Conservation (phyloP, 2,797 vertebrate species). For the Anas capensis region DNA sequence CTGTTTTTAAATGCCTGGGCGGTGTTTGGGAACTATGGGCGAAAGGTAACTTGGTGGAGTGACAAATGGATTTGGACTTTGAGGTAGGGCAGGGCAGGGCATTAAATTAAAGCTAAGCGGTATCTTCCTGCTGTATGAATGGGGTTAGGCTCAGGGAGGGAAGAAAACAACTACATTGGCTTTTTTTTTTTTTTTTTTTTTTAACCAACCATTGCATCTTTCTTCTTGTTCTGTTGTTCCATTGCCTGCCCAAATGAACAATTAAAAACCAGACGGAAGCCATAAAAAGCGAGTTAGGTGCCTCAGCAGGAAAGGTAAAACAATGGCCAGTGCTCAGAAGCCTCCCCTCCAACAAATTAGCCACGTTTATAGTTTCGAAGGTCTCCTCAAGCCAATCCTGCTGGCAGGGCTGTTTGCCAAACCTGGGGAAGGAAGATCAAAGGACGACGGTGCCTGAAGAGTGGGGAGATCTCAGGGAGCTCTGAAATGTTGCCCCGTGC, state of each 20-base stretch:
- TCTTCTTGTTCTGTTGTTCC: background rate
- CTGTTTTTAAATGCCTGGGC: constrained; percentile 37
- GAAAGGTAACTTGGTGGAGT: constrained; percentile 18
- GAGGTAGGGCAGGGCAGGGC: constrained; percentile 29
- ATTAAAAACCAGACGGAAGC: background rate
- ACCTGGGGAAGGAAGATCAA: constrained; percentile 24
- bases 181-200: background rate
- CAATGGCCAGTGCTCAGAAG: background rate
- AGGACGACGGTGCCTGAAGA: background rate
- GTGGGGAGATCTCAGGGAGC: background rate
- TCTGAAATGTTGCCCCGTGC: background rate
- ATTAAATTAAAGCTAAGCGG: background rate
- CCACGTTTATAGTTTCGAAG: background rate
- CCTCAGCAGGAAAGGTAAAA: constrained; percentile 1
- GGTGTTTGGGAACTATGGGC: constrained; percentile 24
- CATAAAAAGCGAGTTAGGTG: background rate
- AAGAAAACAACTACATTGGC: background rate
- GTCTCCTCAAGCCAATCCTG: background rate
- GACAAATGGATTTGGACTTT: constrained; percentile 48
- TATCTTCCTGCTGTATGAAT: background rate
- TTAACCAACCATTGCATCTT: background rate
- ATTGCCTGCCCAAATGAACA: background rate
- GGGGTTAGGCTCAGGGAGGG: background rate
- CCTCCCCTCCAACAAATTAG: background rate
- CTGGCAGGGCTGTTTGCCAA: background rate